A percentile compares a stretch with the other conserved stretches of the same genome.
Conservation (phyloP, 1,140 invertebrate species). For the Drosophila miranda region DNA sequence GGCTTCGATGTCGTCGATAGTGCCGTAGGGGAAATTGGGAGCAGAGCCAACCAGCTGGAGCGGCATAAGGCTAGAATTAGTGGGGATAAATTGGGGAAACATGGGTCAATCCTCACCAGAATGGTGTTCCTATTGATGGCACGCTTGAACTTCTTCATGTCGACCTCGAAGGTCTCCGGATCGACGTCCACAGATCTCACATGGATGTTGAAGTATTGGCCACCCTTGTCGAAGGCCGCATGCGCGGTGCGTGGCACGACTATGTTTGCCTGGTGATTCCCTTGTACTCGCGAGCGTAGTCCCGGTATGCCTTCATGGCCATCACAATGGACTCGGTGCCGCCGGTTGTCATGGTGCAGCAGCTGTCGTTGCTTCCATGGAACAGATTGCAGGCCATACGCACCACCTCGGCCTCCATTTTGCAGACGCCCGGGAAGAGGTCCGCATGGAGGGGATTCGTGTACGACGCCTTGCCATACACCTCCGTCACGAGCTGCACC, state of each 20-base stretch:
- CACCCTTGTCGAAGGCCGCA: constrained; percentile 98
- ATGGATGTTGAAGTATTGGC: constrained; percentile 92
- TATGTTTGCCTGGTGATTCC: constrained; percentile 95
- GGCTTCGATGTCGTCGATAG: constrained; percentile 94
- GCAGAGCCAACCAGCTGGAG: constrained; percentile 94
- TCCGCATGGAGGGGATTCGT: constrained; percentile 99
- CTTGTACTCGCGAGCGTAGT: constrained; percentile 89
- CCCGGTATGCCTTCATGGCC: constrained; percentile 97
- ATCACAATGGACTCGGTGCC: constrained; percentile 99
- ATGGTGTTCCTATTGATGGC: constrained; percentile 95
- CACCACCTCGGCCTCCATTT: constrained; percentile 99
- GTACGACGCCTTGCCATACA: constrained; percentile 94
- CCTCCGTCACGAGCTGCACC: constrained; percentile 89
- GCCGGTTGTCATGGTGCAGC: constrained; percentile 97
- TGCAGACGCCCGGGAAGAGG: constrained; percentile 97
- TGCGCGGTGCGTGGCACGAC: constrained; percentile 95
- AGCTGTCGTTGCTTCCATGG: constrained; percentile 91
- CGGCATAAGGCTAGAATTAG: not conserved
- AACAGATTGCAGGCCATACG: constrained; percentile 94
- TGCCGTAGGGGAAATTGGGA: constrained; percentile 98
- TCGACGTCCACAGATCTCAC: constrained; percentile 92
- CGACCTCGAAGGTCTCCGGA: constrained; percentile 88
- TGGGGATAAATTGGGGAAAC: not conserved
- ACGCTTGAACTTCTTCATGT: constrained; percentile 90
- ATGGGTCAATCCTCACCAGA: constrained; percentile 87